A percentile compares a stretch with the other conserved stretches of the same genome.
Conservation (phyloP, 2,888 invertebrate species). For the Thymelicus acteon region DNA sequence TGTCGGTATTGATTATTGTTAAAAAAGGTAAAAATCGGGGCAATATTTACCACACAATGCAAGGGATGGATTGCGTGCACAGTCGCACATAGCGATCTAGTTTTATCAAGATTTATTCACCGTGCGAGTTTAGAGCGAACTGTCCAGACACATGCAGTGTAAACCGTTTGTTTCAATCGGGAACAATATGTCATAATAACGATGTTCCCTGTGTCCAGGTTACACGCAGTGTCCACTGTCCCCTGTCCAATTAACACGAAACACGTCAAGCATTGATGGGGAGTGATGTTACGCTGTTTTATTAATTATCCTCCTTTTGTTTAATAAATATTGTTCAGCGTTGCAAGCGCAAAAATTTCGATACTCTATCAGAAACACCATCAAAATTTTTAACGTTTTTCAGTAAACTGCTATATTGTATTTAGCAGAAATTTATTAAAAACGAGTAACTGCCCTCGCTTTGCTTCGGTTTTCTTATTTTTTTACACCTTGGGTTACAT, state of each 20-base stretch:
- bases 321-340: slow-evolving; percentile 46
- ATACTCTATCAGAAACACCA: neutral
- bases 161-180: slow-evolving; percentile 64
- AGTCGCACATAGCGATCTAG: slow-evolving; percentile 19
- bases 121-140: slow-evolving; percentile 37
- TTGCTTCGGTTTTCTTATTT: too few species aligned
- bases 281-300: slow-evolving; percentile 65
- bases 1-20: neutral
- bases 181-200: slow-evolving; percentile 79
- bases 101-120: slow-evolving; percentile 43
- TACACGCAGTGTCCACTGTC: slow-evolving; percentile 68
- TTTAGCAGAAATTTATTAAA: too few species aligned
- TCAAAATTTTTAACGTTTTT: neutral
- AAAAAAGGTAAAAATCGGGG: slow-evolving; percentile 10
- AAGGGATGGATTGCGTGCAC: slow-evolving; percentile 5
- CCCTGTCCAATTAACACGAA: slow-evolving; percentile 78
- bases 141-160: slow-evolving; percentile 54
- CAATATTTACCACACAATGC: slow-evolving; percentile 17
- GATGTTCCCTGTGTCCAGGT: slow-evolving; percentile 53
- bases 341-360: slow-evolving; percentile 13
- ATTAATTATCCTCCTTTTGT: slow-evolving; percentile 72
- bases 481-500: too few species aligned
- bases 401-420: neutral
- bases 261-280: slow-evolving; percentile 75
- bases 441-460: too few species aligned